phyloP scores from a whole-genome alignment of 2,888 invertebrate species.

The Atrina japonica region DNA sequence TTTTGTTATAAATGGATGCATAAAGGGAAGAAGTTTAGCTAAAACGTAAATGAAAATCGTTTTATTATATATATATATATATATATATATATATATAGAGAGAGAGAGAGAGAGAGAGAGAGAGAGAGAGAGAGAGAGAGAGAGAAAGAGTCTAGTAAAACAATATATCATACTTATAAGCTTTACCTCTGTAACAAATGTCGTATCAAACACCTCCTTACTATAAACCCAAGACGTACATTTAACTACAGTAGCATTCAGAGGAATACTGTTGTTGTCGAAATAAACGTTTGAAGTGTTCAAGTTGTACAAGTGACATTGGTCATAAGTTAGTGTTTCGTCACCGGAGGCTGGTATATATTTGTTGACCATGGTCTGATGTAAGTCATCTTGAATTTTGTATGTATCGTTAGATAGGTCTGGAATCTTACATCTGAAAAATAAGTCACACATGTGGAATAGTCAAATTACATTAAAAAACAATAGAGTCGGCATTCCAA shows the following conservation, averaged over 20 bases:
- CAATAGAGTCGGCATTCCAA: no score
- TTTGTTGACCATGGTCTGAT: conserved; percentile 19
- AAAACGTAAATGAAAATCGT: no score
- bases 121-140: no score
- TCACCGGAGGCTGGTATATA: conserved; percentile 26
- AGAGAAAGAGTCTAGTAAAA: no score
- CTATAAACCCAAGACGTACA: conserved; percentile 59
- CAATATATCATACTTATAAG: no score
- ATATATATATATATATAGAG: no score
- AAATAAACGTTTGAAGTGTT: conserved; percentile 13
- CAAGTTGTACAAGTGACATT: conserved; percentile 40
- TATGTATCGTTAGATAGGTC: conserved; percentile 64
- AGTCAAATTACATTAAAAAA: no score
- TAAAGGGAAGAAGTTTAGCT: no score
- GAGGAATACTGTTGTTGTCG: conserved; percentile 28
- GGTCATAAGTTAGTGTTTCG: conserved; percentile 41
- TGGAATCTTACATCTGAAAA: conserved; percentile 62
- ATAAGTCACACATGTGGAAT: no score
- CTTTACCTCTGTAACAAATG: conserved; percentile 52
- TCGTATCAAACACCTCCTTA: conserved; percentile 40
- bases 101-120: no score
- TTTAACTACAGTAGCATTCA: conserved; percentile 18
- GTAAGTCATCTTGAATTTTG: conserved; percentile 40
- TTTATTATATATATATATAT: no score
- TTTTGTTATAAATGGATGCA: no score